Conservation (phyloP, 1,140 invertebrate species). For the Magallana ariakensis region DNA sequence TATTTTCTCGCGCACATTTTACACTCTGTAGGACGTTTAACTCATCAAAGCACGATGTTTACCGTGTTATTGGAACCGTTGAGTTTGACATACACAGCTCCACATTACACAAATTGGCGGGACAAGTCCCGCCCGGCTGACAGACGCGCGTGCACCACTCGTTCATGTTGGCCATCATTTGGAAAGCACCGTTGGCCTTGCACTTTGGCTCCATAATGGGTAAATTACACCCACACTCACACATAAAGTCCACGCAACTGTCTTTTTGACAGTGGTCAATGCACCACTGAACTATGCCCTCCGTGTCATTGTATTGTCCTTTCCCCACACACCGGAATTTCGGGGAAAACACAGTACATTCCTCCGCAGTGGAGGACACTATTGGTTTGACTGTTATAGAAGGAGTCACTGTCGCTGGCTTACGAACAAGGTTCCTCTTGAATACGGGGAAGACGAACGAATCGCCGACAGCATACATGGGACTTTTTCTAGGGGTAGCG, state of each 20-base stretch:
- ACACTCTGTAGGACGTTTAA: too few relatives aligned
- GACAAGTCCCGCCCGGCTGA: neutral
- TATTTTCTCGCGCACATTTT: too few relatives aligned
- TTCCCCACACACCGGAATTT: constrained; percentile 44
- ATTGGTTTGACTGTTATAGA: neutral
- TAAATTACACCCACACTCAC: constrained; percentile 47
- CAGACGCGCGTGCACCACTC: constrained; percentile 48
- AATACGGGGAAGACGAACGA: constrained; percentile 8
- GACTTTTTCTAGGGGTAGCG: neutral
- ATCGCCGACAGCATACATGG: constrained; percentile 5
- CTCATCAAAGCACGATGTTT: too few relatives aligned
- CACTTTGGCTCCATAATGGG: constrained; percentile 15
- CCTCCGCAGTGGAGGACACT: neutral
- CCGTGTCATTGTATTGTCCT: constrained; percentile 38
- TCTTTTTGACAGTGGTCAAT: constrained; percentile 16
- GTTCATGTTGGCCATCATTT: constrained; percentile 44
- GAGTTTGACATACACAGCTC: constrained; percentile 24
- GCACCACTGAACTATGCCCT: constrained; percentile 50
- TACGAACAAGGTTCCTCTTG: neutral
- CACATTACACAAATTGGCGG: constrained; percentile 47
- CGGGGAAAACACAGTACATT: constrained; percentile 38
- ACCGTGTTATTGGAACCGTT: neutral
- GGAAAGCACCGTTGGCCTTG: constrained; percentile 37
- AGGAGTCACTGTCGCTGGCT: neutral
- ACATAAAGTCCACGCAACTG: constrained; percentile 44